Conservation (phyloP, 2,888 invertebrate species). For the Eupithecia insigniata region DNA sequence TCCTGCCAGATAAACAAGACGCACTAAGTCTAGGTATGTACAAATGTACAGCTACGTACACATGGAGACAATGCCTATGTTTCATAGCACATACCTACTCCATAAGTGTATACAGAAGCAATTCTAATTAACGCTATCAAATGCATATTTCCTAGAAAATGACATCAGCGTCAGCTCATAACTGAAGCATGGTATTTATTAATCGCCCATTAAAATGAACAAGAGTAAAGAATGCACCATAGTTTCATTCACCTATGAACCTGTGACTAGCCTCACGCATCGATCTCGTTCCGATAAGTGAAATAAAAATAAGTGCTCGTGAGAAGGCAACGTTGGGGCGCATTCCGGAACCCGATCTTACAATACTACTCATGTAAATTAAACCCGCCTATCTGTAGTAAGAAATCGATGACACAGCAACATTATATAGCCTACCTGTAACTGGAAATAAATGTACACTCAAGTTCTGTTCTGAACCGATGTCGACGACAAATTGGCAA, state of each 20-base stretch:
- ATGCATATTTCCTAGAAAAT: conserved; percentile 29
- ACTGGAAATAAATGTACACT: not conserved
- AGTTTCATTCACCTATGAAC: conserved; percentile 61
- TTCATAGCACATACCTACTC: conserved; percentile 5
- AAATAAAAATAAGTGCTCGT: conserved; percentile 54
- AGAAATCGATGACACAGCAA: conserved; percentile 16
- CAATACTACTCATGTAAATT: conserved; percentile 34
- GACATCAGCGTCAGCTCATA: conserved; percentile 21
- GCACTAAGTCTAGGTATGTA: conserved; percentile 1
- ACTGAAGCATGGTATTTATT: conserved; percentile 29
- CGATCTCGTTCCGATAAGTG: conserved; percentile 49
- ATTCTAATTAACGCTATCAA: conserved; percentile 36
- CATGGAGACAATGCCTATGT: conserved; percentile 14
- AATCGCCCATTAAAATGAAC: conserved; percentile 37
- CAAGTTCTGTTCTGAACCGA: not conserved
- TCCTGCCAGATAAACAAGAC: conserved; percentile 35
- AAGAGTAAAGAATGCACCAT: conserved; percentile 42
- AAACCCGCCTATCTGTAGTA: conserved; percentile 19
- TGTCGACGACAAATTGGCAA: not conserved
- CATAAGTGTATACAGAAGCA: conserved; percentile 13
- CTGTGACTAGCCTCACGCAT: conserved; percentile 46
- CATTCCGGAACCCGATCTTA: conserved; percentile 39
- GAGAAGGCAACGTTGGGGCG: conserved; percentile 37
- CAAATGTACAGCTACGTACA: not conserved
- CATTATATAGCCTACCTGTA: not conserved